Conservation (phyloP, 53 echinoderm and acorn worm species). For the Apostichopus leukothele region DNA sequence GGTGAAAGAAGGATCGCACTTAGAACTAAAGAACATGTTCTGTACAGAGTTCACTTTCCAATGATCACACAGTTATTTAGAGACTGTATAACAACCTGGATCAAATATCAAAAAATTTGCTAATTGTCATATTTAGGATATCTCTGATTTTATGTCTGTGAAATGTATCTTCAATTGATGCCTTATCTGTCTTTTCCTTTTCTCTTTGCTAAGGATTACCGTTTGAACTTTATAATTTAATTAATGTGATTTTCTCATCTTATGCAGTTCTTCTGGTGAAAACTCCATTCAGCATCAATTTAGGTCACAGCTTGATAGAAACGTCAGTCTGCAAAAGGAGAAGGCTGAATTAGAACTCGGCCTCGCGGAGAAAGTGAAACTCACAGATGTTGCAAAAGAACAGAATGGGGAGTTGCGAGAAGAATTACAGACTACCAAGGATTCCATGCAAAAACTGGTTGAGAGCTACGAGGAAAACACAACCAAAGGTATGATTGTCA, state of each 20-base stretch:
- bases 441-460: constrained; percentile 55
- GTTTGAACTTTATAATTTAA: background rate
- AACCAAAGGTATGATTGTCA: constrained; percentile 43
- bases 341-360: constrained; percentile 58
- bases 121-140: no score
- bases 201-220: no score
- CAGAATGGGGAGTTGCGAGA: constrained; percentile 48
- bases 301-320: constrained; percentile 56
- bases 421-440: constrained; percentile 51
- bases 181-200: no score
- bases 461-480: constrained; percentile 62
- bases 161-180: no score
- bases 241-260: background rate
- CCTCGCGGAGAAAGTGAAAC: constrained; percentile 54
- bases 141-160: no score
- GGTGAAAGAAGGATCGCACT: no score
- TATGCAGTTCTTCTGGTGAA: background rate
- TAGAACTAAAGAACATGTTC: no score
- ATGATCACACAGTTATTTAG: no score
- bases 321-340: constrained; percentile 57
- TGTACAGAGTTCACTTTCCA: no score
- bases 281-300: constrained; percentile 57
- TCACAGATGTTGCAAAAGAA: constrained; percentile 23
- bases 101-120: no score
- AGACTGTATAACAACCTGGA: no score